Percentiles rank a stretch among this genome's conserved stretches.
Evolutionary conservation across 2,888 invertebrate species (phyloP).

Genomic region (Polia nebulosa): DNA sequence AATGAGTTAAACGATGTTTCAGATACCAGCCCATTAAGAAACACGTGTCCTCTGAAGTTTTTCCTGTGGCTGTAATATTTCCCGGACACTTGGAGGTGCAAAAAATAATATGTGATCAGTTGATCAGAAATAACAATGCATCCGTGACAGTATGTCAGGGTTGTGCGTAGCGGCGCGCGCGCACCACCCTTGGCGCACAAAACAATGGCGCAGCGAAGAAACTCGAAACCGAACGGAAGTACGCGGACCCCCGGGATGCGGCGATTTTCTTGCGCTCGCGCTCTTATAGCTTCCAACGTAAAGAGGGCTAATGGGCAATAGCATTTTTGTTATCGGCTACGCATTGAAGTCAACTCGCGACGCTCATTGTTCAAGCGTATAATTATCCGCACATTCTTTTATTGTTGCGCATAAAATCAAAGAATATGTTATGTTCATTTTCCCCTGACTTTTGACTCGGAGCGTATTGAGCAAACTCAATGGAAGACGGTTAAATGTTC

Average conservation of each 20-base stretch:
- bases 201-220: conserved; percentile 82
- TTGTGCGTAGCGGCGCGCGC: conserved; percentile 62
- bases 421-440: conserved; percentile 88
- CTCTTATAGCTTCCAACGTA: conserved; percentile 76
- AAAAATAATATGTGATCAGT: conserved; percentile 53
- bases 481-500: conserved; percentile 90
- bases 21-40: conserved; percentile 48
- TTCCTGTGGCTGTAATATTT: conserved; percentile 52
- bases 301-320: conserved; percentile 84
- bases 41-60: conserved; percentile 59
- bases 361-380: conserved; percentile 87
- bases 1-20: conserved; percentile 55
- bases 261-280: conserved; percentile 88
- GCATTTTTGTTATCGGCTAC: conserved; percentile 82
- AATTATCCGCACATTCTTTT: conserved; percentile 87
- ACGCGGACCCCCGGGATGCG: conserved; percentile 86
- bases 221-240: conserved; percentile 89
- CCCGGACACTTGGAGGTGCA: conserved; percentile 52
- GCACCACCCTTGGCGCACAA: conserved; percentile 82
- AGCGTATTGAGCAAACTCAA: conserved; percentile 84
- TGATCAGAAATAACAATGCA: conserved; percentile 61
- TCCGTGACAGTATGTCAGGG: conserved; percentile 60
- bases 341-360: conserved; percentile 87
- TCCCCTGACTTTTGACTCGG: conserved; percentile 88
- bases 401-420: conserved; percentile 88